These are phyloP conservation scores for Virgularia gustaviana DNA, from an alignment of 92 coral and sea anemone genomes.

Conservation along the genomic window DNA sequence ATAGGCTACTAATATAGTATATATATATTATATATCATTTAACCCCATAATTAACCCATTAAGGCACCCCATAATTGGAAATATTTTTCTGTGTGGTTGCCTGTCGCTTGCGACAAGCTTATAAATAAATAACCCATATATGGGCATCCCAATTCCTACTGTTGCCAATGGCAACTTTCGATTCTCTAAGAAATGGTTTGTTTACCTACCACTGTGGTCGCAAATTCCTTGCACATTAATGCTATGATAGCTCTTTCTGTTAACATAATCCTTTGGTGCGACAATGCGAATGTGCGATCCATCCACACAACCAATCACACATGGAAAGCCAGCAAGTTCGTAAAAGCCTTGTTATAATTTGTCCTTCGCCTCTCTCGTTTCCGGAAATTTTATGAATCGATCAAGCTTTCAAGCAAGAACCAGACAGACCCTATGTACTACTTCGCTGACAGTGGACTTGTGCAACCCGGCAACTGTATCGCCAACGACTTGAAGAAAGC, in stretches of 20 bases:
- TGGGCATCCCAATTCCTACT: neutral
- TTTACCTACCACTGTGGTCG: constrained; percentile 20
- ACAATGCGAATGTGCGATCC: constrained; percentile 25
- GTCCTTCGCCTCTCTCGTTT: constrained; percentile 28
- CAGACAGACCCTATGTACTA: constrained; percentile 52
- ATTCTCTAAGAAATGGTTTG: neutral
- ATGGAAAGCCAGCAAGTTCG: constrained; percentile 22
- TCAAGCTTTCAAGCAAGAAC: constrained; percentile 40
- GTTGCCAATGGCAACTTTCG: no score
- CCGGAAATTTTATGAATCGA: constrained; percentile 38
- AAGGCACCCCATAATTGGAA: no score
- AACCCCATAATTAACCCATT: no score
- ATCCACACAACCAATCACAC: constrained; percentile 28
- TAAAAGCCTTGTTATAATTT: constrained; percentile 26
- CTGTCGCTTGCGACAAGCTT: no score
- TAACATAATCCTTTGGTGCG: constrained; percentile 24
- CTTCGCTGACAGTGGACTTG: constrained; percentile 51
- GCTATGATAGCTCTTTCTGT: constrained; percentile 31
- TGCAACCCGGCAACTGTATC: constrained; percentile 39
- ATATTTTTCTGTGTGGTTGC: no score
- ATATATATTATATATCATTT: no score
- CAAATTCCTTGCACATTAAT: constrained; percentile 36
- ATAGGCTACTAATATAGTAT: no score
- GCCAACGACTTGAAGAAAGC: constrained; percentile 52
- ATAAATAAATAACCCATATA: neutral